Conservation (phyloP, 1,140 invertebrate species). For the Teleogryllus occipitalis region DNA sequence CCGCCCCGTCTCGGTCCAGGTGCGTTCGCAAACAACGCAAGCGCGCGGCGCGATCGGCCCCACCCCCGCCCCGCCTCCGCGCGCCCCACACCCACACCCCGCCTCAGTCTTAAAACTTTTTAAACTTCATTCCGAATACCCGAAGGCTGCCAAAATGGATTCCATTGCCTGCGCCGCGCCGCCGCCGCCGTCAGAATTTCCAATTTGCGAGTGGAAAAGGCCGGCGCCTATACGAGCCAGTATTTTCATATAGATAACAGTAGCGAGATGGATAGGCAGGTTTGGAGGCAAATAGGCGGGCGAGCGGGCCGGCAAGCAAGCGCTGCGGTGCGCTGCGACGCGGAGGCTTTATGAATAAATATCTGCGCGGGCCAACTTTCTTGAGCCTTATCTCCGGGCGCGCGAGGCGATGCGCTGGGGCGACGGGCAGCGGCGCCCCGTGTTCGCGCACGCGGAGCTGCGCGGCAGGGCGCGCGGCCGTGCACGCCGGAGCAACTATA, state of each 20-base stretch:
- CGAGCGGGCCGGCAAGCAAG: too few species aligned
- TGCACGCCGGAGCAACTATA: background rate
- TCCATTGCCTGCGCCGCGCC: background rate
- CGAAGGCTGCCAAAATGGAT: background rate
- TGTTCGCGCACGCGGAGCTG: too few species aligned
- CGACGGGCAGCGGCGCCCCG: too few species aligned
- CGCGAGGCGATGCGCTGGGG: too few species aligned
- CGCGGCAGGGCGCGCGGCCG: too few species aligned
- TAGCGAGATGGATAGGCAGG: background rate
- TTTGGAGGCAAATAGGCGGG: background rate
- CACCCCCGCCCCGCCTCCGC: too few species aligned
- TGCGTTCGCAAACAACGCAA: too few species aligned
- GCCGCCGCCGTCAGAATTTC: background rate
- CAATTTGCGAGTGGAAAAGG: background rate
- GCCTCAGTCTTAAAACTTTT: background rate
- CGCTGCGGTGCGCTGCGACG: too few species aligned
- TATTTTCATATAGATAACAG: conserved; percentile 6
- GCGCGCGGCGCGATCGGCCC: too few species aligned
- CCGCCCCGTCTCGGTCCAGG: too few species aligned
- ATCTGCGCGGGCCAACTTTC: background rate
- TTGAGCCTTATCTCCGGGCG: background rate
- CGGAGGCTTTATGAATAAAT: background rate
- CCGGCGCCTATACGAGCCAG: background rate
- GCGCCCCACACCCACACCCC: too few species aligned
- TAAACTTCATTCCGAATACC: background rate